Percentiles rank a stretch among this genome's conserved stretches.
Conservation (phyloP, 2,113 vertebrate genomes). For the Lutjanus erythropterus region DNA sequence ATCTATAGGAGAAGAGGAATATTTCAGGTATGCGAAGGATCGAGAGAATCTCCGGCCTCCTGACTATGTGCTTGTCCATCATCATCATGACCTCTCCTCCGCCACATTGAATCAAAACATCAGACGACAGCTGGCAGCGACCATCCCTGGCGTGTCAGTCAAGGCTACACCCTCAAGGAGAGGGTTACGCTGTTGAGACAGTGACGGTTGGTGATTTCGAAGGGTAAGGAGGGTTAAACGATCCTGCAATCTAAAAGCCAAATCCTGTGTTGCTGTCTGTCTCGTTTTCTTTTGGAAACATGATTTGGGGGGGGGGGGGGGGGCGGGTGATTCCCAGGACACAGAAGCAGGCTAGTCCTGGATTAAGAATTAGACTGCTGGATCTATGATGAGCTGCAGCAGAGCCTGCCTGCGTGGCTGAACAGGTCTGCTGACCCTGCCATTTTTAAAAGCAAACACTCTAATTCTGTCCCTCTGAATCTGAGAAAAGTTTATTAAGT, state of each 20-base stretch:
- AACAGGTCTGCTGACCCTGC: neutral
- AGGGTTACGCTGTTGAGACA: neutral
- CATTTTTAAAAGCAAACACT: neutral
- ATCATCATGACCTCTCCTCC: conserved; percentile 17
- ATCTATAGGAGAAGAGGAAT: conserved; percentile 56
- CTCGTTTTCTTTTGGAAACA: conserved; percentile 35
- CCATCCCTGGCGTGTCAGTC: conserved; percentile 15
- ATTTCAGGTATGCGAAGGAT: conserved; percentile 35
- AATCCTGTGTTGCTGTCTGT: conserved; percentile 14
- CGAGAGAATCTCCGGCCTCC: conserved; percentile 13
- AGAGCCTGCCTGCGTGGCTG: neutral
- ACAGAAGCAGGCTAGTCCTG: conserved; percentile 51
- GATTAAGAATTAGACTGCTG: conserved; percentile 40
- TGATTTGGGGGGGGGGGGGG: no score
- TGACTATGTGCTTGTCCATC: conserved; percentile 37
- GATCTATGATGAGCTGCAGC: conserved; percentile 27
- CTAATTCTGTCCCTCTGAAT: neutral
- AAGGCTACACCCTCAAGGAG: conserved; percentile 36
- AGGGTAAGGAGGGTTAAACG: neutral
- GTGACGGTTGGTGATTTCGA: conserved; percentile 1
- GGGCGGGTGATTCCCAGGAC: conserved; percentile 30
- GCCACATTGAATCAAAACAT: conserved; percentile 55
- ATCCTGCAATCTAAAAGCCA: neutral
- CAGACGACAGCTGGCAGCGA: conserved; percentile 56
- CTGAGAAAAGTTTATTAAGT: neutral